Conservation (phyloP, 2,113 vertebrate genomes). For the Hyla sarda region DNA sequence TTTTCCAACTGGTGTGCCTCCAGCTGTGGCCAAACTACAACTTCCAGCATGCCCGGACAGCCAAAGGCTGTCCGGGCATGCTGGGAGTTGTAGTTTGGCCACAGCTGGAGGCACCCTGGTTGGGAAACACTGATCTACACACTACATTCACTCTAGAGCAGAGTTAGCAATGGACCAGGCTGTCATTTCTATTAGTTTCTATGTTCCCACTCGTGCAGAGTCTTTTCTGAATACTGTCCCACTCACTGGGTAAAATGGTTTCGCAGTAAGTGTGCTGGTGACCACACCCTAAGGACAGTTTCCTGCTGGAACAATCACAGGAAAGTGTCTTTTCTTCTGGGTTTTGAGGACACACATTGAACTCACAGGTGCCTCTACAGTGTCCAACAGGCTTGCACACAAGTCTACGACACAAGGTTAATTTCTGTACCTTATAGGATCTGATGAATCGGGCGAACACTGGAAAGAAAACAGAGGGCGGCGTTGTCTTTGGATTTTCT, state of each 20-base stretch:
- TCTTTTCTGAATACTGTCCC: not conserved
- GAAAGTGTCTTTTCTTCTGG: slow-evolving; percentile 65
- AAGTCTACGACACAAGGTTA: not conserved
- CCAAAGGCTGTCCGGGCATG: too few relatives aligned
- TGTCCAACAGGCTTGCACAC: not conserved
- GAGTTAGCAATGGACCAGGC: not conserved
- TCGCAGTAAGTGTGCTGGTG: slow-evolving; percentile 59
- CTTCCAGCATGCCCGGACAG: too few relatives aligned
- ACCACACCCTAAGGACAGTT: slow-evolving; percentile 64
- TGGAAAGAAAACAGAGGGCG: slow-evolving; percentile 94
- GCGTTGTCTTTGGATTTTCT: slow-evolving; percentile 93
- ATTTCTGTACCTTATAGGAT: slow-evolving; percentile 88
- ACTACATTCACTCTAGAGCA: not conserved
- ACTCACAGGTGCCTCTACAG: slow-evolving; percentile 19
- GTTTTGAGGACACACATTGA: slow-evolving; percentile 59
- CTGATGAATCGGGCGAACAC: slow-evolving; percentile 95
- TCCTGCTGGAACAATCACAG: slow-evolving; percentile 69
- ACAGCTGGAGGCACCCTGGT: too few relatives aligned
- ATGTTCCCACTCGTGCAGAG: not conserved
- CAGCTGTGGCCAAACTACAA: too few relatives aligned
- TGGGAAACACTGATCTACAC: too few relatives aligned
- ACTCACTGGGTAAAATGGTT: not conserved
- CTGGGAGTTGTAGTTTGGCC: too few relatives aligned
- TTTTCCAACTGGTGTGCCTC: too few relatives aligned
- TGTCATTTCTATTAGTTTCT: not conserved